Conservation (phyloP, 2,113 vertebrate genomes). For the Leuciscus idus region DNA sequence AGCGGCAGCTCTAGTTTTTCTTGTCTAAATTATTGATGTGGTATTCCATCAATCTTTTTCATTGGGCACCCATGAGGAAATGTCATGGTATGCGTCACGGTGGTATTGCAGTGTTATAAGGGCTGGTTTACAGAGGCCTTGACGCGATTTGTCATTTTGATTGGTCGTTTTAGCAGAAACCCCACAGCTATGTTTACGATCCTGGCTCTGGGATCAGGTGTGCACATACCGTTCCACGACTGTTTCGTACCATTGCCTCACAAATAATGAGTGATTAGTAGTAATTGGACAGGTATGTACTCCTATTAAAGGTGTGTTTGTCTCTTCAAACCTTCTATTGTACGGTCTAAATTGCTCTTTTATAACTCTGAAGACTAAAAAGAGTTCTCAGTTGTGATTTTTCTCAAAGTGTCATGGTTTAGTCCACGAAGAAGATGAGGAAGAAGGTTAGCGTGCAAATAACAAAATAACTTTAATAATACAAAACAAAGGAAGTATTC, state of each 20-base stretch:
- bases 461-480: too few relatives aligned
- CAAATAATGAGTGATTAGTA: conserved; percentile 31
- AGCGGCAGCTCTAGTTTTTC: conserved; percentile 31
- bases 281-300: conserved; percentile 11
- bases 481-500: too few relatives aligned
- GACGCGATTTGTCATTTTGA: conserved; percentile 52
- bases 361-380: not conserved
- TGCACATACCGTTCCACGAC: not conserved
- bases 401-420: not conserved
- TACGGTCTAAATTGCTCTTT: not conserved
- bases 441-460: too few relatives aligned
- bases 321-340: not conserved
- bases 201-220: conserved; percentile 41
- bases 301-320: conserved; percentile 5
- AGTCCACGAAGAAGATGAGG: too few relatives aligned
- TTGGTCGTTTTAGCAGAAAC: conserved; percentile 44
- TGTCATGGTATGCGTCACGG: conserved; percentile 43
- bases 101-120: conserved; percentile 49
- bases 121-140: conserved; percentile 19
- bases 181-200: conserved; percentile 33
- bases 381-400: not conserved
- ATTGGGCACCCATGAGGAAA: conserved; percentile 47
- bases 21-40: conserved; percentile 49
- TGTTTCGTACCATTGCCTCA: conserved; percentile 29
- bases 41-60: conserved; percentile 48